Evolutionary conservation across 2,797 vertebrate species (phyloP), one percentile per base, ranked within the genome.

Genomic region (Merluccius polli): DNA sequence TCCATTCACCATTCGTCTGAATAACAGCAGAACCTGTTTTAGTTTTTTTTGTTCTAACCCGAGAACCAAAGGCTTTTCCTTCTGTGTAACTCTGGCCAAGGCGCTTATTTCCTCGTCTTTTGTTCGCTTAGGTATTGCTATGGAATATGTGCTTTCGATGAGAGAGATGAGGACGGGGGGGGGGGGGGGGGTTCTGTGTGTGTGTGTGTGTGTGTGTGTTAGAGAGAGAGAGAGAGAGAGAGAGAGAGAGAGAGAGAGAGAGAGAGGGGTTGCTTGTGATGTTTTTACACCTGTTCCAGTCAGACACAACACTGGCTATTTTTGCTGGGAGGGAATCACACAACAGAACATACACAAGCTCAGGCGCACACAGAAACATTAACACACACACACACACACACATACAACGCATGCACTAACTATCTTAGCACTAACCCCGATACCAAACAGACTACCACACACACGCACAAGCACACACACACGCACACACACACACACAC

Each of bases 221-320:
- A 24, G 52, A 24, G 52, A 59, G 52, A 59, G 52, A 59, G 52
- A 24, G 52, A 59, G 21, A 59, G 52, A 59, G 52, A 59, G 52
- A 59, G 52, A 59, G 52, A 59, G 52, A 59, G 52, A 24, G 52
- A 59, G 52, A 24, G 52, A 59, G 52, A 59, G 52, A 59, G 52
- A 59, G 52, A 59, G 52, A 59, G 52, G 1, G 21, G 52, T 59
- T 24, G 52, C 52, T 77, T 77, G 77, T 83, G 71, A 79, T 86
- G 86, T 89, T 89, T 84, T 80, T 87, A 85, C 91, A 92, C 89
- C 90, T 91, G 89, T 89, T 90, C 80, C 84, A 84, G 85, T 89
- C 86, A 83, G 83, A 88, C 82, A 83, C 81, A 89, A 88, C 52
- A 24, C 52, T 76, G 78, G 82, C 86, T 92, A 90, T 91, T 91